Evolutionary conservation across 2,113 vertebrate genomes (phyloP), one percentile per base, ranked within the genome.

Genomic region (Rhineura floridana): DNA sequence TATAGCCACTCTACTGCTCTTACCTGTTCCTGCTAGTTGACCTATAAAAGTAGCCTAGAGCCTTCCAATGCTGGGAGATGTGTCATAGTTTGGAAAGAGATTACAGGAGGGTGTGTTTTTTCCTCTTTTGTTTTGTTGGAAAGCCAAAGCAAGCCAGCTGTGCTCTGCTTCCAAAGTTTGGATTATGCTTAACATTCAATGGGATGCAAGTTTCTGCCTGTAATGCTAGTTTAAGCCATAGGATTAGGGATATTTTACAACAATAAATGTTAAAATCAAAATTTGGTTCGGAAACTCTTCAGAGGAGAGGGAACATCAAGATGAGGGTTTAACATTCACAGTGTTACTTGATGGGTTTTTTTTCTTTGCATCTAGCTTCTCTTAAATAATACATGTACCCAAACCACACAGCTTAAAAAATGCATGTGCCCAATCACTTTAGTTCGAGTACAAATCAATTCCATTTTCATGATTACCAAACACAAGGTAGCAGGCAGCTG

Each of bases 331-430:
- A 63, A 65, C 80, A 67, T 83, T 65, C 81, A 83, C 15, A 0
- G 44, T n/a, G 39, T 2, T n/a, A 42, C 55, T 25, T 30, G 62
- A 17, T 19, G 55, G 42, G 12, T 67, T 76, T 46, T 76, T 28
- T 28, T 79, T n/a, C 42, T 23, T 23, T 10, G 25, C 81, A 17
- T 50, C 36, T 44, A 3, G 50, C 52, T 33, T 7, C 7, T 8
- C 13, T 73, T 85, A 85, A 85, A 85, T 85, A 85, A 85, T 76
- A 75, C 83, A 85, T 75, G 46, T 19, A 28, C 52, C 55, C 55
- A 85, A 85, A 81, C 46, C 86, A 76, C 76, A 84, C 63, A 73
- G 17, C 63, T 70, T 82, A 42, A 88, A 87, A 85, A 52, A 81
- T 86, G 25, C 55, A 86, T 33, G 25, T 1, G 33, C 10, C 30